Evolutionary conservation across 2,888 invertebrate species (phyloP).

Genomic region (Himalopsyche tibetana): DNA sequence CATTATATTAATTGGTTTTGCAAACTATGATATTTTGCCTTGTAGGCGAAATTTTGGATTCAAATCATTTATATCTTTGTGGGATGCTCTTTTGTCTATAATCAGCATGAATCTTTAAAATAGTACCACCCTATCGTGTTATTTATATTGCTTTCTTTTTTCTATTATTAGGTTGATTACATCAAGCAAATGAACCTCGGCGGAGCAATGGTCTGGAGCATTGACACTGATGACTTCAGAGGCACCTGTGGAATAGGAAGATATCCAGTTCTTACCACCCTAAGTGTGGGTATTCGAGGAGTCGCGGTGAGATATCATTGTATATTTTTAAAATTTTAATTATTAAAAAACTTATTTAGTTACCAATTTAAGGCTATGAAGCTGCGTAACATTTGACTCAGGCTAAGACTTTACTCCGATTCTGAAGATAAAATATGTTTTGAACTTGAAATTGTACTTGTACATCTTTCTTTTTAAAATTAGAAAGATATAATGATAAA

Average conservation of each 20-base stretch:
- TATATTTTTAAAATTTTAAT: neutral
- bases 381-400: no score
- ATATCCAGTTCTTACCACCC: slow-evolving; percentile 50
- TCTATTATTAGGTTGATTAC: slow-evolving; percentile 69
- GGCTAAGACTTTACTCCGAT: no score
- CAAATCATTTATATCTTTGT: no score
- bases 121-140: neutral
- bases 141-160: neutral
- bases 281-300: slow-evolving; percentile 64
- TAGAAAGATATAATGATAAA: no score
- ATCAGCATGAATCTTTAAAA: neutral
- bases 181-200: slow-evolving; percentile 72
- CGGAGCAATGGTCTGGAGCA: slow-evolving; percentile 80
- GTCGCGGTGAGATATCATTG: neutral
- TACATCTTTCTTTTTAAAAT: no score
- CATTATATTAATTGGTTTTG: no score
- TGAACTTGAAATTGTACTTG: no score
- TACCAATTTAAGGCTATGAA: no score
- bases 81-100: no score
- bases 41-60: no score
- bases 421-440: no score
- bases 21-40: no score
- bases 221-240: slow-evolving; percentile 79
- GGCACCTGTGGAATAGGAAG: slow-evolving; percentile 71
- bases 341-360: neutral